Conservation (phyloP, 2,888 invertebrate genomes). For the Lithophane ornitopus region DNA sequence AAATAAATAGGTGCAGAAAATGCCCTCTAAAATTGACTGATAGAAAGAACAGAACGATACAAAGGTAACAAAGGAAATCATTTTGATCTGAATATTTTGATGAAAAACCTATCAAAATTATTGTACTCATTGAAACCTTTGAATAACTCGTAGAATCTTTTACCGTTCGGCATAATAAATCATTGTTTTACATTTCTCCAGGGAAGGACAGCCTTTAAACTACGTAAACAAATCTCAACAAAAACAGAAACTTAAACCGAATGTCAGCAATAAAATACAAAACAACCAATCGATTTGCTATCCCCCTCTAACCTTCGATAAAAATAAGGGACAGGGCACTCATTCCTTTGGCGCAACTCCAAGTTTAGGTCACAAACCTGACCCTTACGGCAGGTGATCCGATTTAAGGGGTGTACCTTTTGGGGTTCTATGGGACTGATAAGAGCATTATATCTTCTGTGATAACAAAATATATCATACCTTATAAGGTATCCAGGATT, state of each 20-base stretch:
- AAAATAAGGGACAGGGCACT: constrained; percentile 25
- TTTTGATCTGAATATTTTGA: too few species aligned
- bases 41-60: too few species aligned
- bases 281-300: constrained; percentile 12
- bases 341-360: constrained; percentile 20
- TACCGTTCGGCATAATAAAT: background rate
- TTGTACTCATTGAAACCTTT: too few species aligned
- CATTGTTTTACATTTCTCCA: constrained; percentile 9
- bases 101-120: too few species aligned
- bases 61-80: too few species aligned
- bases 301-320: background rate
- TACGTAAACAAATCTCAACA: constrained; percentile 21
- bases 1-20: too few species aligned
- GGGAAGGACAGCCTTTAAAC: background rate
- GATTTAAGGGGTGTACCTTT: background rate
- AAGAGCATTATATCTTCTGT: background rate
- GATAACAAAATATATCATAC: too few species aligned
- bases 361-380: constrained; percentile 23
- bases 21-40: too few species aligned
- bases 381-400: constrained; percentile 23
- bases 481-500: background rate
- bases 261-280: constrained; percentile 35
- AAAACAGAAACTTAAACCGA: constrained; percentile 17
- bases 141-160: too few species aligned
- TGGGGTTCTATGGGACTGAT: background rate